Percentiles rank a stretch among this genome's conserved stretches.
phyloP scores from a whole-genome alignment of 2,888 invertebrate species.

The Cheilosia vulpina region DNA sequence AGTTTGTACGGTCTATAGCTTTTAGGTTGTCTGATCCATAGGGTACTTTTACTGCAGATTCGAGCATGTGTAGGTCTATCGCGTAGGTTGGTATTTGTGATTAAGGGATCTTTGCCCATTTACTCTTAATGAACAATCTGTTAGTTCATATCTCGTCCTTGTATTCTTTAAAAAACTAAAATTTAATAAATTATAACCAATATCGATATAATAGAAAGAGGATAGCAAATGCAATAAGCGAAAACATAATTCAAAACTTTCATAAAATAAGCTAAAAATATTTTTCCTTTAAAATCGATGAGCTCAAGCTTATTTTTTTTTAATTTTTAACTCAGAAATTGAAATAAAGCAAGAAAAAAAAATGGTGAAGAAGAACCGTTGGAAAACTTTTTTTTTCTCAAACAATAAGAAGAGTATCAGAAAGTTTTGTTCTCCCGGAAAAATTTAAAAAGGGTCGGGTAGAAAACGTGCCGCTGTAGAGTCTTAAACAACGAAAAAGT shows the following conservation, averaged over 20 bases:
- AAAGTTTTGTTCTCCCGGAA: slow-evolving; percentile 14
- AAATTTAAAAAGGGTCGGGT: slow-evolving; percentile 1
- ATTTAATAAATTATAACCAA: too few relatives aligned
- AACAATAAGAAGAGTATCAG: slow-evolving; percentile 11
- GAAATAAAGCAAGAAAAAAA: neutral
- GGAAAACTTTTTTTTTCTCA: slow-evolving; percentile 15
- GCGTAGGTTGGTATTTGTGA: too few relatives aligned
- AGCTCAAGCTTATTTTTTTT: slow-evolving; percentile 2
- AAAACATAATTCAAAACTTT: neutral
- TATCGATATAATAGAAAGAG: too few relatives aligned
- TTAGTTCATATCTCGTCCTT: too few relatives aligned
- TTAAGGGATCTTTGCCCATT: too few relatives aligned
- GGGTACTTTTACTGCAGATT: too few relatives aligned
- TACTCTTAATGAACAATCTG: too few relatives aligned
- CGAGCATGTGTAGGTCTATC: too few relatives aligned
- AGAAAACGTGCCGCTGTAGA: neutral
- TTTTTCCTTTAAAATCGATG: neutral
- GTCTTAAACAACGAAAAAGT: slow-evolving; percentile 22
- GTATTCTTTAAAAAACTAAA: too few relatives aligned
- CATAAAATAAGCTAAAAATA: neutral
- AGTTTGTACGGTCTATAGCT: too few relatives aligned
- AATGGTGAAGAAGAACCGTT: neutral
- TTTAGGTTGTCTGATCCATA: too few relatives aligned
- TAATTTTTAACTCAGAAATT: neutral
- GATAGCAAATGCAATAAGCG: neutral